A percentile compares a stretch with the other conserved stretches of the same genome.
These are phyloP conservation scores for Zaprionus obscuricornis DNA, from an alignment of 2,888 invertebrate genomes.

Conservation along the genomic window DNA sequence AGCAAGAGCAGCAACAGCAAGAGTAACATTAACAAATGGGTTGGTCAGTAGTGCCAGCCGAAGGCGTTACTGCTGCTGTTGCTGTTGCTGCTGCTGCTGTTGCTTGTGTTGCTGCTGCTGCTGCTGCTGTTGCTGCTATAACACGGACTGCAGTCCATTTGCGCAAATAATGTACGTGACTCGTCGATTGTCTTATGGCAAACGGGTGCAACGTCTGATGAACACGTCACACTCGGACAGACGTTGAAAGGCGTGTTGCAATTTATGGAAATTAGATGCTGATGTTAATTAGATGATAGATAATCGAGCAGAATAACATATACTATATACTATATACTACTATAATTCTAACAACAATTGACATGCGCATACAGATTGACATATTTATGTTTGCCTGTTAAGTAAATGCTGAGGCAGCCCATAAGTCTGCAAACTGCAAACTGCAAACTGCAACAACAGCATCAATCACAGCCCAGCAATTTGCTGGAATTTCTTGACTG, in stretches of 20 bases:
- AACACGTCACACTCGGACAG: slow-evolving; percentile 69
- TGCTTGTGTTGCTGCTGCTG: slow-evolving; percentile 14
- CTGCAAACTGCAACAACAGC: slow-evolving; percentile 20
- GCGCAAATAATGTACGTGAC: slow-evolving; percentile 36
- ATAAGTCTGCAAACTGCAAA: slow-evolving; percentile 16
- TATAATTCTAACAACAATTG: slow-evolving; percentile 18
- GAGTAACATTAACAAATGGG: slow-evolving; percentile 44
- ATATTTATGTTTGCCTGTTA: no score
- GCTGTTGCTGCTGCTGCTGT: slow-evolving; percentile 20
- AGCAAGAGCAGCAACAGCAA: slow-evolving; percentile 21
- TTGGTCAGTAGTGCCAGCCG: slow-evolving; percentile 68
- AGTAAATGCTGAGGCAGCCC: slow-evolving; percentile 1
- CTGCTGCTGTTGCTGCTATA: slow-evolving; percentile 17
- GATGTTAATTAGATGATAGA: slow-evolving; percentile 47
- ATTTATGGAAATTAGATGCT: slow-evolving; percentile 42
- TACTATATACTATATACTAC: no score
- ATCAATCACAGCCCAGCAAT: slow-evolving; percentile 70
- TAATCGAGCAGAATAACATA: no score
- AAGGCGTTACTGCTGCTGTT: slow-evolving; percentile 38
- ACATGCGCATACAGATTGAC: no score
- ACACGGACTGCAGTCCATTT: slow-evolving; percentile 29
- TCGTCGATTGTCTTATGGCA: slow-evolving; percentile 37
- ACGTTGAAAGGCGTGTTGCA: slow-evolving; percentile 44
- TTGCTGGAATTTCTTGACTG: slow-evolving; percentile 48
- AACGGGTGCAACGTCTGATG: slow-evolving; percentile 71